phyloP scores from a whole-genome alignment of 2,797 vertebrate species.

The Erethizon dorsatum region DNA sequence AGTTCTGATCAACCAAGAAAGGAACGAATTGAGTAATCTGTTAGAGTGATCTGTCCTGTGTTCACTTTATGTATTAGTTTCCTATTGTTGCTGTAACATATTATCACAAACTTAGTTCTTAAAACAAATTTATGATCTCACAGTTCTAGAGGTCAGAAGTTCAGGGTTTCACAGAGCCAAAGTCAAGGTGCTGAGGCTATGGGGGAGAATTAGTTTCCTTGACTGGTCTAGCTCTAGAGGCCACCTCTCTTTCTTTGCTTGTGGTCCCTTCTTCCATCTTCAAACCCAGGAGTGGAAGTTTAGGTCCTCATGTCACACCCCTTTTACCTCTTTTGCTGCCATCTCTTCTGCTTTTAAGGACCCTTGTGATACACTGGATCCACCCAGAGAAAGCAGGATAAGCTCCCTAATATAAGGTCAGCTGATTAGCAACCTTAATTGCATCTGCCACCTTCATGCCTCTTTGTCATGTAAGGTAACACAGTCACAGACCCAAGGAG shows the following conservation, averaged over 20 bases:
- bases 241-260: neutral
- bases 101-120: neutral
- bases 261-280: neutral
- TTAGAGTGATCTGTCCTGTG: neutral
- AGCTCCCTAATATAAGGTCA: conserved; percentile 3
- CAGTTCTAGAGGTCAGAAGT: conserved; percentile 16
- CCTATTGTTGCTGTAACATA: neutral
- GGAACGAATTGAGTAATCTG: neutral
- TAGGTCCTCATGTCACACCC: neutral
- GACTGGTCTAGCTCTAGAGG: neutral
- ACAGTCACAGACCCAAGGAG: neutral
- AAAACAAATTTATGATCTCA: conserved; percentile 26
- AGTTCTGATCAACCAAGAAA: neutral
- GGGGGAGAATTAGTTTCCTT: neutral
- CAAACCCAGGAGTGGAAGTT: neutral
- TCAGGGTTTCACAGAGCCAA: neutral
- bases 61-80: neutral
- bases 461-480: neutral
- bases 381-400: neutral
- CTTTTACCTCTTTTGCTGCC: neutral
- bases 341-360: neutral
- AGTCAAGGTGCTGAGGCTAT: neutral
- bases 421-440: neutral
- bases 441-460: neutral
- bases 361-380: neutral